Conservation (phyloP, 2,113 vertebrate species). For the Talpa occidentalis region DNA sequence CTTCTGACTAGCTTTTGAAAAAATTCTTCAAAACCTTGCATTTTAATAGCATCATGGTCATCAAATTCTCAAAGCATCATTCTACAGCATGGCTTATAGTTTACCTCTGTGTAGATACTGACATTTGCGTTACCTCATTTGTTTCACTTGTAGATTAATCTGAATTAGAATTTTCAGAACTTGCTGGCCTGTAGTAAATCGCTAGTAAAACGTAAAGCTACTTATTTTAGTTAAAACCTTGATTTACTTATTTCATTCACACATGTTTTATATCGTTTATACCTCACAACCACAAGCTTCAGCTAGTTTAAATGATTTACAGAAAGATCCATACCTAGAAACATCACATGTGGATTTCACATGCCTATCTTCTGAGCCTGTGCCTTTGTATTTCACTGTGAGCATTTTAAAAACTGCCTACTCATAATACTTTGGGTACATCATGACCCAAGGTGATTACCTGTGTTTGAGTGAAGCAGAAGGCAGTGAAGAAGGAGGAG, state of each 20-base stretch:
- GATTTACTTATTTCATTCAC: background rate
- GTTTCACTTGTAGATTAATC: background rate
- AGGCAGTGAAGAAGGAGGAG: background rate
- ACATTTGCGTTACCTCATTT: background rate
- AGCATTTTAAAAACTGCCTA: background rate
- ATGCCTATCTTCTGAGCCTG: background rate
- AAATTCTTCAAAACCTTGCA: background rate
- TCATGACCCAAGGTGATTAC: background rate
- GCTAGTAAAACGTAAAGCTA: background rate
- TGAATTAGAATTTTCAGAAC: background rate
- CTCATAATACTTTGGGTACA: background rate
- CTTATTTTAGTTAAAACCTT: constrained; percentile 9
- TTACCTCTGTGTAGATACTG: background rate
- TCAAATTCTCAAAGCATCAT: background rate
- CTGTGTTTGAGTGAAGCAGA: background rate
- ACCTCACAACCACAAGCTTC: background rate
- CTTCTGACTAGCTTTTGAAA: background rate
- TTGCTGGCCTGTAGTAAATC: background rate
- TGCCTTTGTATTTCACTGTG: background rate
- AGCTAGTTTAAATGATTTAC: background rate
- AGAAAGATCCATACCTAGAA: background rate
- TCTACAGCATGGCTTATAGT: background rate
- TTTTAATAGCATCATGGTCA: background rate
- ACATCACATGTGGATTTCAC: background rate
- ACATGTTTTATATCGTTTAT: background rate